phyloP scores from a whole-genome alignment of 2,888 invertebrate species.

The Tetanocera ferruginea region DNA sequence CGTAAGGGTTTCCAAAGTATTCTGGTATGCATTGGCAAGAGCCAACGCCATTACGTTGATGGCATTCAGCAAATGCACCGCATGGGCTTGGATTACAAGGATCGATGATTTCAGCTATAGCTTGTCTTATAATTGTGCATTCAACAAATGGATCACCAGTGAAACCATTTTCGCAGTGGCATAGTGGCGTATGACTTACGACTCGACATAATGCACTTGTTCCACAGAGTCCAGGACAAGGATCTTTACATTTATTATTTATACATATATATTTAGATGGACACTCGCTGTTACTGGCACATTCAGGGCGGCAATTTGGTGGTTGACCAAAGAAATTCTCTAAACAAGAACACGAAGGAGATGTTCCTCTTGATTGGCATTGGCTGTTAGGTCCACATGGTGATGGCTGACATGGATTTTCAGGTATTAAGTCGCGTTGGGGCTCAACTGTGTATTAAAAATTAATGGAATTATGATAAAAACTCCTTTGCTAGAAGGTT shows the following conservation, averaged over 20 bases:
- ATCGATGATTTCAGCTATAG: conserved; percentile 68
- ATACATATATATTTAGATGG: conserved; percentile 77
- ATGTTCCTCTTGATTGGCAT: conserved; percentile 73
- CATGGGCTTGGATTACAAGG: conserved; percentile 87
- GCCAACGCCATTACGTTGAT: conserved; percentile 75
- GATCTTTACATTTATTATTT: conserved; percentile 81
- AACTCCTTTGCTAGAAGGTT: too few relatives aligned
- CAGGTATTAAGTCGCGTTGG: conserved; percentile 52
- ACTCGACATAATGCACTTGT: conserved; percentile 80
- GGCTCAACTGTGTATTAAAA: conserved; percentile 58
- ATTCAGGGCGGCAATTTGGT: conserved; percentile 81
- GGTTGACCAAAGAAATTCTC: conserved; percentile 78
- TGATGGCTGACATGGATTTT: conserved; percentile 71
- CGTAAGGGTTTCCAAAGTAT: conserved; percentile 84
- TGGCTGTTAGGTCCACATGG: conserved; percentile 73
- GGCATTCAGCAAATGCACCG: conserved; percentile 82
- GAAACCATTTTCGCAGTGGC: conserved; percentile 74
- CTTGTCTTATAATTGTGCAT: conserved; percentile 71
- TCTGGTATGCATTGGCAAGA: conserved; percentile 80
- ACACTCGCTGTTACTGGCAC: conserved; percentile 83
- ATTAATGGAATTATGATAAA: background rate
- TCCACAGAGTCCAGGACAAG: conserved; percentile 81
- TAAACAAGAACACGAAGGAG: conserved; percentile 82
- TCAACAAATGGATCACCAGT: conserved; percentile 69
- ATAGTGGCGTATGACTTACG: conserved; percentile 84